A percentile compares a stretch with the other conserved stretches of the same genome.
These are phyloP conservation scores for Phylloscopus whistleri DNA, from an alignment of 2,113 vertebrate species.

Conservation along the genomic window DNA sequence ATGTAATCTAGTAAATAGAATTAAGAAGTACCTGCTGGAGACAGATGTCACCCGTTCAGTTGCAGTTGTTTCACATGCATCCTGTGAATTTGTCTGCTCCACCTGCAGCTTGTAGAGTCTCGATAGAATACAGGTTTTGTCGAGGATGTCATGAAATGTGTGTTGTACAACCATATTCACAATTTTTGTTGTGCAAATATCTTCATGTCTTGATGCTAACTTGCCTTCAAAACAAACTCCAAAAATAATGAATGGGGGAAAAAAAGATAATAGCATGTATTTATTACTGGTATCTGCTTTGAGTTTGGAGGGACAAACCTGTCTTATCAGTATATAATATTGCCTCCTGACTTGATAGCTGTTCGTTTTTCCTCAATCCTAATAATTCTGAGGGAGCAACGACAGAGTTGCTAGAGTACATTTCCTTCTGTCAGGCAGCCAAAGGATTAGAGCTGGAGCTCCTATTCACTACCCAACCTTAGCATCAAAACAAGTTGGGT, in stretches of 20 bases:
- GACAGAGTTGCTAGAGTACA: not conserved
- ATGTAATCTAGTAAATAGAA: not conserved
- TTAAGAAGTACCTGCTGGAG: not conserved
- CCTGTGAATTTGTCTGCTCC: not conserved
- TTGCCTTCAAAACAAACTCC: not conserved
- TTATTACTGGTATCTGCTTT: not conserved
- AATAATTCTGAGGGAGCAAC: not conserved
- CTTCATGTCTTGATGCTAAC: not conserved
- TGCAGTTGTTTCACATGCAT: not conserved
- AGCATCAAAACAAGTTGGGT: slow-evolving; percentile 20
- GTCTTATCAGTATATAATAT: not conserved
- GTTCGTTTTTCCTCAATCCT: not conserved
- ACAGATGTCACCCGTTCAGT: not conserved
- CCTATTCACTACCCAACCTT: slow-evolving; percentile 20
- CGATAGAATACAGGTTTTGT: not conserved
- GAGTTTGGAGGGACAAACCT: not conserved
- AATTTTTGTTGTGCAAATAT: not conserved
- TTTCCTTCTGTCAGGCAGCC: slow-evolving; percentile 41
- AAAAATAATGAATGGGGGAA: not conserved
- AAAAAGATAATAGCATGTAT: not conserved
- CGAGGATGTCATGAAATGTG: not conserved
- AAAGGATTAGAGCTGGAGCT: slow-evolving; percentile 26
- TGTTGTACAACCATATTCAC: not conserved
- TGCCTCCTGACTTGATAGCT: not conserved
- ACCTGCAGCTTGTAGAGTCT: not conserved